phyloP scores from a whole-genome alignment of 2,888 invertebrate species.

The Himalopsyche anomala region DNA sequence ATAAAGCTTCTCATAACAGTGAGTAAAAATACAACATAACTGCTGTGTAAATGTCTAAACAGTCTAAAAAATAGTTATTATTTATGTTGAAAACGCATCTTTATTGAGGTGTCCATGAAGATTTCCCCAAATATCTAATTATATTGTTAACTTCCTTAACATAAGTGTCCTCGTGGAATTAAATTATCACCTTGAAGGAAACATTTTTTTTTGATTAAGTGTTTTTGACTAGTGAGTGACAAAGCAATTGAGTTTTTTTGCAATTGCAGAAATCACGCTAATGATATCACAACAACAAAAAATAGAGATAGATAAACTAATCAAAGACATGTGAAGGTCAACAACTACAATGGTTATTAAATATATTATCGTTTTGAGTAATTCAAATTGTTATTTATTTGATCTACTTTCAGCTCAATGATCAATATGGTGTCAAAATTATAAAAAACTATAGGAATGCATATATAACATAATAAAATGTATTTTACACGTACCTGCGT shows the following conservation, averaged over 20 bases:
- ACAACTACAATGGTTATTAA: not conserved
- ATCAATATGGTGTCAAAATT: no score
- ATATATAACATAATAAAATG: no score
- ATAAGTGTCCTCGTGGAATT: not conserved
- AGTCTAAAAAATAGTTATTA: no score
- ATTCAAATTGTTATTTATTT: no score
- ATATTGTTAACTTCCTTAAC: not conserved
- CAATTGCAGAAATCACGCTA: not conserved
- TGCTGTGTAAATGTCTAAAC: no score
- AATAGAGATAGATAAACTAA: not conserved
- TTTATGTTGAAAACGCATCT: not conserved
- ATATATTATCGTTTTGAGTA: no score
- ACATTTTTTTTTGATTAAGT: not conserved
- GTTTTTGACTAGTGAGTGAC: slow-evolving; percentile 1
- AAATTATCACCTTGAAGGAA: not conserved
- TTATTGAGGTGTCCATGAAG: not conserved
- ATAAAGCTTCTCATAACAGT: no score
- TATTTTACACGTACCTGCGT: no score
- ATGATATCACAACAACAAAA: not conserved
- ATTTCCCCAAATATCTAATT: not conserved
- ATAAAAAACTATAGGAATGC: no score
- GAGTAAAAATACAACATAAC: no score
- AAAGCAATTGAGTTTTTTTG: not conserved
- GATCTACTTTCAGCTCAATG: no score
- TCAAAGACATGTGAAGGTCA: not conserved